Percentiles rank a stretch among this genome's conserved stretches.
Evolutionary conservation across 2,113 vertebrate species (phyloP).

Genomic region (Antechinus stuartii): DNA sequence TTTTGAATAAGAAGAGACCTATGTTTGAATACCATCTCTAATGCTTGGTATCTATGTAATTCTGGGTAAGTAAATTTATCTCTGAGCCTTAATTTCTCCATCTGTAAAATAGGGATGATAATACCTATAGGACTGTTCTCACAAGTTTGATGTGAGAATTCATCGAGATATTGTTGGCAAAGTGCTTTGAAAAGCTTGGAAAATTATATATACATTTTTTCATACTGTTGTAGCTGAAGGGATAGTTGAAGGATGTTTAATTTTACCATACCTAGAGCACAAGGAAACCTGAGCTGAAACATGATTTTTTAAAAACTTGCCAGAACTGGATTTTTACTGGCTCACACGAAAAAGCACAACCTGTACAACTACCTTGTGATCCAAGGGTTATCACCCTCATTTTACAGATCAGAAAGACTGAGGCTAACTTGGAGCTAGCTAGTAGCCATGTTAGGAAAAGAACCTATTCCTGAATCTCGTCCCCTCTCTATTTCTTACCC

Average conservation of each 20-base stretch:
- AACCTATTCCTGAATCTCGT: neutral
- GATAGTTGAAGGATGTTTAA: neutral
- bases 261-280: neutral
- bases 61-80: neutral
- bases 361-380: neutral
- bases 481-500: neutral
- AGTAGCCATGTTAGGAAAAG: neutral
- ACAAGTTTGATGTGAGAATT: neutral
- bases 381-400: neutral
- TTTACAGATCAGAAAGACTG: neutral
- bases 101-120: neutral
- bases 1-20: neutral
- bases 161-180: neutral
- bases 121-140: neutral
- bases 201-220: neutral
- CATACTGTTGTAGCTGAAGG: neutral
- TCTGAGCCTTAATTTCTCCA: neutral
- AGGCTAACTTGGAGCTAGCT: neutral
- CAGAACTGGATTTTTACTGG: neutral
- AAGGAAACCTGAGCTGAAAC: neutral
- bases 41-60: neutral
- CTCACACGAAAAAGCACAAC: neutral
- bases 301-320: neutral
- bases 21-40: neutral
- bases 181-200: neutral